phyloP scores from a whole-genome alignment of 2,113 vertebrate genomes.

The Scalopus aquaticus region DNA sequence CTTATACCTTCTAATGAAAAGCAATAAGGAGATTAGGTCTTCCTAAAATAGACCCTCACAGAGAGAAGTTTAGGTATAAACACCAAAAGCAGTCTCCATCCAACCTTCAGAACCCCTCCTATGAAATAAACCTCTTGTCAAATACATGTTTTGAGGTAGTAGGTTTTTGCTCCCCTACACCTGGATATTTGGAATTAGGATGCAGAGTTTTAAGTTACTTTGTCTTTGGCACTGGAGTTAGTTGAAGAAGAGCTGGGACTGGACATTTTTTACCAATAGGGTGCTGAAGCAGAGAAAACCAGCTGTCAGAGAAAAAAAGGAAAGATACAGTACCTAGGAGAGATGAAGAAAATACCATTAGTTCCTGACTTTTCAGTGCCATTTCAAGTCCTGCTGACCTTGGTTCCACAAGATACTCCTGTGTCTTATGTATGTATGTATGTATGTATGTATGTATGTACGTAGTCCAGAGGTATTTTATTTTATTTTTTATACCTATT shows the following conservation, averaged over 20 bases:
- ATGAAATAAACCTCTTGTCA: too few relatives aligned
- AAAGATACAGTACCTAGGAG: neutral
- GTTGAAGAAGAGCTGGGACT: neutral
- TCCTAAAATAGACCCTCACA: too few relatives aligned
- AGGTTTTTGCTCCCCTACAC: neutral
- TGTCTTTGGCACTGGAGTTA: neutral
- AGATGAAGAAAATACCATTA: neutral
- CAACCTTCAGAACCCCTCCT: too few relatives aligned
- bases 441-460: too few relatives aligned
- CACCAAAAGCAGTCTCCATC: too few relatives aligned
- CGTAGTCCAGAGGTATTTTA: too few relatives aligned
- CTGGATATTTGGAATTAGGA: constrained; percentile 20
- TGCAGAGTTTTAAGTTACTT: neutral
- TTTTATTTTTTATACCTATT: too few relatives aligned
- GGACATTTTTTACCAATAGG: neutral
- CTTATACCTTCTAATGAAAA: too few relatives aligned
- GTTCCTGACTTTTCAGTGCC: neutral
- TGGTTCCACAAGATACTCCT: neutral
- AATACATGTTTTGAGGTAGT: too few relatives aligned
- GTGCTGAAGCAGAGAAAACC: neutral
- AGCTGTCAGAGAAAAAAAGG: neutral
- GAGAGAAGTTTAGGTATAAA: too few relatives aligned
- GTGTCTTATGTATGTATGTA: too few relatives aligned
- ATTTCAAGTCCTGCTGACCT: neutral
- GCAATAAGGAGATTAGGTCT: too few relatives aligned